Percentiles rank a stretch among this genome's conserved stretches.
phyloP scores from a whole-genome alignment of 2,888 invertebrate species.

The Leucoma salicis region DNA sequence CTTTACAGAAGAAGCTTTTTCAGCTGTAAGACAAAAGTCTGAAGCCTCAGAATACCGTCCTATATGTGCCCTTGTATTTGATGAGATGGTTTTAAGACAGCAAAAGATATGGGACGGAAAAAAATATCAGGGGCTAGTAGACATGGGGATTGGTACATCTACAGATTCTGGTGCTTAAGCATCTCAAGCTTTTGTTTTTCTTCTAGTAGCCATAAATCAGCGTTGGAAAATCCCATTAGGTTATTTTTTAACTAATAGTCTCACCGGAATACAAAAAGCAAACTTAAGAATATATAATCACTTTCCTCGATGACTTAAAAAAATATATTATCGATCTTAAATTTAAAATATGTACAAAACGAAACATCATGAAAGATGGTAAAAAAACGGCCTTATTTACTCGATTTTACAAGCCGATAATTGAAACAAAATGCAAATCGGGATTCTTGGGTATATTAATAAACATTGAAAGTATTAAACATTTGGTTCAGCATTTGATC shows the following conservation, averaged over 20 bases:
- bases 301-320: too few relatives aligned
- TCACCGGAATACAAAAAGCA: too few relatives aligned
- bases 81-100: constrained; percentile 18
- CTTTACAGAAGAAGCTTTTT: constrained; percentile 20
- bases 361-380: neutral
- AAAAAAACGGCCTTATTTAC: neutral
- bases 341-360: too few relatives aligned
- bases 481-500: neutral
- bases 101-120: constrained; percentile 10
- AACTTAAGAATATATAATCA: too few relatives aligned
- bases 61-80: constrained; percentile 13
- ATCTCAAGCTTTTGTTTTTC: constrained; percentile 8
- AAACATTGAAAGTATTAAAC: constrained; percentile 12
- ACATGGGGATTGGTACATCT: constrained; percentile 1
- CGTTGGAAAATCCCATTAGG: constrained; percentile 13
- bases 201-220: constrained; percentile 7
- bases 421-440: neutral
- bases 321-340: too few relatives aligned
- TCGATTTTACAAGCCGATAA: neutral
- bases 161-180: neutral
- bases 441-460: constrained; percentile 14
- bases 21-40: constrained; percentile 15
- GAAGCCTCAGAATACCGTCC: constrained; percentile 6
- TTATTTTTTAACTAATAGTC: constrained; percentile 9
- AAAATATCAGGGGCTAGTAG: constrained; percentile 9